Conservation (phyloP, 2,797 vertebrate species). For the Epinephelus malabaricus region DNA sequence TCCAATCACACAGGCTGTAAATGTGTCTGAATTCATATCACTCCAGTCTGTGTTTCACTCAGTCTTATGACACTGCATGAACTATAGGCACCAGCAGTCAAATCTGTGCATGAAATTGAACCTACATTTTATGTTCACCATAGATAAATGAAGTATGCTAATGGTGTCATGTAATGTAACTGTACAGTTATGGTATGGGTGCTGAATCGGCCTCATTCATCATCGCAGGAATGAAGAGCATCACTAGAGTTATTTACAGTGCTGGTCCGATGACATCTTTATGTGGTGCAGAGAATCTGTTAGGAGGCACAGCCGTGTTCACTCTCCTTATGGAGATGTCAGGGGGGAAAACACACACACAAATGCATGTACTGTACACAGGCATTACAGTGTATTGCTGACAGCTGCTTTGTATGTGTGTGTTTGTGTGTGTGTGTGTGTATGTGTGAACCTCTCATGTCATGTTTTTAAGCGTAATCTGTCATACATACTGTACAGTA, state of each 20-base stretch:
- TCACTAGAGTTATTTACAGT: conserved; percentile 38
- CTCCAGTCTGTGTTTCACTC: background rate
- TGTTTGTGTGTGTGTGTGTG: conserved; percentile 12
- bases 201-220: conserved; percentile 15
- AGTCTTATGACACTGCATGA: background rate
- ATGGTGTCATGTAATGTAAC: background rate
- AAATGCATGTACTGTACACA: background rate
- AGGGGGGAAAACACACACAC: conserved; percentile 4
- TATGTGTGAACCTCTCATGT: conserved; percentile 18
- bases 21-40: background rate
- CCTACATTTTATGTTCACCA: background rate
- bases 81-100: background rate
- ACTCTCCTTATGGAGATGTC: conserved; percentile 50
- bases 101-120: background rate
- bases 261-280: conserved; percentile 64
- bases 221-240: conserved; percentile 13
- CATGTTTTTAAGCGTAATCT: conserved; percentile 44
- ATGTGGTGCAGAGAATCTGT: conserved; percentile 65
- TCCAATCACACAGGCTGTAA: background rate
- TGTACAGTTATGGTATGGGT: background rate
- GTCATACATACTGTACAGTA: conserved; percentile 45
- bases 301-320: conserved; percentile 41
- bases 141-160: conserved; percentile 4
- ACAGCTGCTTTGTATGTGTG: conserved; percentile 29
- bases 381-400: conserved; percentile 21